phyloP scores from a whole-genome alignment of 1,140 invertebrate genomes.

The Potamilus streckersoni region DNA sequence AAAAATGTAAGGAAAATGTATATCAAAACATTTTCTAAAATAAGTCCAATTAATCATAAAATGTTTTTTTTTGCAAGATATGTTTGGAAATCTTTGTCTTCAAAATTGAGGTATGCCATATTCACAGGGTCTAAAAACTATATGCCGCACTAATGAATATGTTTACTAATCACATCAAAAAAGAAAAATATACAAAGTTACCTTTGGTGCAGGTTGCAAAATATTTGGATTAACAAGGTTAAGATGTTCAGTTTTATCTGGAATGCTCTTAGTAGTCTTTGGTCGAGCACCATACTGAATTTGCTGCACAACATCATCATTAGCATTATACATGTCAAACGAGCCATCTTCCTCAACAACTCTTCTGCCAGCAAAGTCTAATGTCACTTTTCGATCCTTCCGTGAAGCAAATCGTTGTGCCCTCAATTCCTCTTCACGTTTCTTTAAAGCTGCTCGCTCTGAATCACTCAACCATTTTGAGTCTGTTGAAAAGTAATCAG shows the following conservation, averaged over 20 bases:
- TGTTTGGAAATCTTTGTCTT: too few species aligned
- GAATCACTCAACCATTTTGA: conserved; percentile 83
- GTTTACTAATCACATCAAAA: too few species aligned
- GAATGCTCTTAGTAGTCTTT: conserved; percentile 14
- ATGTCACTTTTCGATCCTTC: conserved; percentile 75
- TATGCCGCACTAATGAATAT: too few species aligned
- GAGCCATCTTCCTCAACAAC: conserved; percentile 67
- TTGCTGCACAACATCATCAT: conserved; percentile 66
- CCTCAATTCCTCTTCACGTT: conserved; percentile 78
- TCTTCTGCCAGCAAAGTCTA: conserved; percentile 85
- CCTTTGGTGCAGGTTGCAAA: conserved; percentile 33
- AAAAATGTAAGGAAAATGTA: too few species aligned
- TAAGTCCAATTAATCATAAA: too few species aligned
- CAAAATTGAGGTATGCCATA: too few species aligned
- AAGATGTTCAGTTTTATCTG: conserved; percentile 2
- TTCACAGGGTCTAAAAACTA: too few species aligned
- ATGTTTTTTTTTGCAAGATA: too few species aligned
- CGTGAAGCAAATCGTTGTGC: conserved; percentile 79
- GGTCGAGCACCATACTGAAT: conserved; percentile 56
- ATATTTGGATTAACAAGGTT: conserved; percentile 40
- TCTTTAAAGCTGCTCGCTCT: conserved; percentile 78
- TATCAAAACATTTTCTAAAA: too few species aligned
- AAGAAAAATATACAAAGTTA: conserved; percentile 5
- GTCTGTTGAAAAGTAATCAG: conserved; percentile 89
- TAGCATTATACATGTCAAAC: conserved; percentile 61